Evolutionary conservation across 2,113 vertebrate genomes (phyloP).

Genomic region (Recurvirostra avosetta): DNA sequence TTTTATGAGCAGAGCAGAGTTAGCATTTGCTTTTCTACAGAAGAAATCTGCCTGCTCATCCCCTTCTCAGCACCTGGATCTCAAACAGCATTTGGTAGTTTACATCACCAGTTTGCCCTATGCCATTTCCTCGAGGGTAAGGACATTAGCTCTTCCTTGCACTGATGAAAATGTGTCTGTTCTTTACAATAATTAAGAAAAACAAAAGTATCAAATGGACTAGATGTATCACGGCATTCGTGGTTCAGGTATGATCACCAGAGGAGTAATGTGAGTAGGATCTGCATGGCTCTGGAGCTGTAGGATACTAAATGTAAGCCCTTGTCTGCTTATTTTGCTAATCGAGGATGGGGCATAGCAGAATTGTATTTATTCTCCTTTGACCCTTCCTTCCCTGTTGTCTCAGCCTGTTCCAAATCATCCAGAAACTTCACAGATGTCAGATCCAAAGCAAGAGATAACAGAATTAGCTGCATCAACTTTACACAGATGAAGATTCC

Average conservation of each 20-base stretch:
- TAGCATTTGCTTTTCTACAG: not conserved
- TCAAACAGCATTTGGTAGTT: not conserved
- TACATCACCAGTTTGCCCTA: not conserved
- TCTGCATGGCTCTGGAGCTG: not conserved
- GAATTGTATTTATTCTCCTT: not conserved
- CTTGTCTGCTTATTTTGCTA: not conserved
- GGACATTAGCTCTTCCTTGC: not conserved
- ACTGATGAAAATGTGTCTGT: not conserved
- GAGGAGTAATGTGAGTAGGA: not conserved
- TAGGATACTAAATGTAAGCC: not conserved
- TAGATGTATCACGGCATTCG: not conserved
- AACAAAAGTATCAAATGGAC: not conserved
- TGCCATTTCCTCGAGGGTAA: not conserved
- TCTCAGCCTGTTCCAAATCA: not conserved
- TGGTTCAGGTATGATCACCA: not conserved
- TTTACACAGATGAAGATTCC: not conserved
- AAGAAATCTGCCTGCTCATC: not conserved
- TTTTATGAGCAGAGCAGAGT: not conserved
- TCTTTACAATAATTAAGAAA: not conserved
- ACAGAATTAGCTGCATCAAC: not conserved
- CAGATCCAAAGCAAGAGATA: not conserved
- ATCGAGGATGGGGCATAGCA: not conserved
- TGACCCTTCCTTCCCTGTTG: not conserved
- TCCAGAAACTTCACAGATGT: not conserved
- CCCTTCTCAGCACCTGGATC: not conserved